Base-by-base conservation (phyloP, 2,113 vertebrate genomes). In the Carollia perspicillata region DNA sequence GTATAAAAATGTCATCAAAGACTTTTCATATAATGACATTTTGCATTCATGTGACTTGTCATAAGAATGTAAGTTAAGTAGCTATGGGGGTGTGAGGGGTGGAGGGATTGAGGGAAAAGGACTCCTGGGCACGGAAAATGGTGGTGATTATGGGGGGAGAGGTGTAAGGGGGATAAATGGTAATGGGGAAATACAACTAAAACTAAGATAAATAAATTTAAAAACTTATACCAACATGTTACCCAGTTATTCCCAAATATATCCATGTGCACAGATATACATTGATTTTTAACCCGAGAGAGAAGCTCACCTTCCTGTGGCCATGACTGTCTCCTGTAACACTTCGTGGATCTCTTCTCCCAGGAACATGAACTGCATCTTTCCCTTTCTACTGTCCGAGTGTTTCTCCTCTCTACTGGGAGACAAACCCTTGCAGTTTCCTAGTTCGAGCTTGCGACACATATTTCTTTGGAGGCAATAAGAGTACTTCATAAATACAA, bases 331-430 rank as follows among this genome's bases (percentile, higher is more conserved):
- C 89, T 98, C 93, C 53, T 40, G 13, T 12, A 84, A 53, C 13
- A 60, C 84, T 35, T 33, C 23, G 7, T 53, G 88, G 33, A 72
- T 77, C 93, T 95, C 8, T 88, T 90, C 96, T 95, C 94, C 90
- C 3, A 66, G 30, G 33, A 96, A 97, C 26, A 96, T 85, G 53
- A 96, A 68, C 12, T 80, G 68, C 51, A 96, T 51, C 16, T 60
- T 44, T 97, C 23, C 18, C 90, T 89, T 83, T 78, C 65, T 60
- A 80, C 96, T 75, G 23, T 66, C 23, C 92, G 26, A 14, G 87
- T 60, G 20, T 44, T 96, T 95, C 97, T 86, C 83, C 49, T 92
- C n/a, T 93, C 92, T 92, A 28, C 72, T 28, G 92, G 66, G 92
- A 95, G 40, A 20, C n/a, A 95, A 14, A 12, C 0, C 14, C 89